A percentile compares a stretch with the other conserved stretches of the same genome.
These are phyloP conservation scores for Rachycentron canadum DNA, from an alignment of 2,797 vertebrate genomes.

Conservation along the genomic window DNA sequence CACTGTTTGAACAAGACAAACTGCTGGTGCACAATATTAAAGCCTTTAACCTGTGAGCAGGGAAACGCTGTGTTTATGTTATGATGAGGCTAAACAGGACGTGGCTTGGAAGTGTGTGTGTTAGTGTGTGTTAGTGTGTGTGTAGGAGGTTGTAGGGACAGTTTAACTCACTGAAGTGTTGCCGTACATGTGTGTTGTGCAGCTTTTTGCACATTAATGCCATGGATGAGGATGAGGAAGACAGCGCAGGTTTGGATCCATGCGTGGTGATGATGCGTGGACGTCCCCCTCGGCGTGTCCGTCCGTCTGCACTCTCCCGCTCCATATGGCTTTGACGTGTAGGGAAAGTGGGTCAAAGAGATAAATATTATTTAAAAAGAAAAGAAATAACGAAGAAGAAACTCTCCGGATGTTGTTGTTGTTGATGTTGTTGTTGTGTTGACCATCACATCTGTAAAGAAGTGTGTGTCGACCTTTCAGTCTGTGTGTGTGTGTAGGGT, in stretches of 20 bases:
- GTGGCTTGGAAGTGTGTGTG: conserved; percentile 13
- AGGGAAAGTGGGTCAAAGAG: conserved; percentile 78
- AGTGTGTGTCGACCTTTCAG: background rate
- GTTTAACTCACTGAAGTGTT: background rate
- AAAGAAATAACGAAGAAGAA: too few relatives aligned
- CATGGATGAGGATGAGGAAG: conserved; percentile 10
- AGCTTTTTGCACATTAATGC: background rate
- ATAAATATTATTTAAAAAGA: conserved; percentile 53
- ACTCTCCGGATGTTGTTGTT: too few relatives aligned
- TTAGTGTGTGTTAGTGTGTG: conserved; percentile 15
- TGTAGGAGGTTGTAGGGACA: background rate
- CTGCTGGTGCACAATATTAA: conserved; percentile 18
- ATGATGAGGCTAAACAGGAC: conserved; percentile 20
- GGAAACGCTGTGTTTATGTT: conserved; percentile 49
- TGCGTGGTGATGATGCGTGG: conserved; percentile 32
- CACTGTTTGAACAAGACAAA: conserved; percentile 19
- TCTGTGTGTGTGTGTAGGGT: conserved; percentile 12
- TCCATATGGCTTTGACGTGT: conserved; percentile 80
- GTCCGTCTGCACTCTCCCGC: conserved; percentile 51
- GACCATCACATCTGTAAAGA: background rate
- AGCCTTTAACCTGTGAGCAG: conserved; percentile 25
- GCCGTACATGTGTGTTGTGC: background rate
- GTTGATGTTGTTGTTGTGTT: background rate
- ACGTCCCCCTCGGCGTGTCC: conserved; percentile 33
- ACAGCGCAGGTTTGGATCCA: background rate